phyloP scores from a whole-genome alignment of 2,888 invertebrate genomes.

The Buathra laborator region DNA sequence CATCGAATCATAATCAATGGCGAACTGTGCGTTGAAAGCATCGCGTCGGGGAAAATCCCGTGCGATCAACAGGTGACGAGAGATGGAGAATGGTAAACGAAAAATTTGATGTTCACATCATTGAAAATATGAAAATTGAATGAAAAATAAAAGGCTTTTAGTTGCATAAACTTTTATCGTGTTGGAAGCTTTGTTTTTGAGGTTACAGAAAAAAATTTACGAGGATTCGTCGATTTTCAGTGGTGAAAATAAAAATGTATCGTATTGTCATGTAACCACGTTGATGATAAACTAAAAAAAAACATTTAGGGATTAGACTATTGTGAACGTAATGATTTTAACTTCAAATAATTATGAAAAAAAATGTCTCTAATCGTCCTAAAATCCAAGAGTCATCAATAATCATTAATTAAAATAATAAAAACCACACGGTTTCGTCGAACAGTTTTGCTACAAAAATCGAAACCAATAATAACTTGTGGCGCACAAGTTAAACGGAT shows the following conservation, averaged over 20 bases:
- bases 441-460: too few species aligned
- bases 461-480: not conserved
- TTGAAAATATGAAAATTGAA: not conserved
- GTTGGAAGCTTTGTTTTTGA: too few species aligned
- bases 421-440: too few species aligned
- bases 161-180: not conserved
- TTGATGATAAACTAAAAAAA: too few species aligned
- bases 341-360: not conserved
- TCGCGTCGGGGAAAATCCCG: slow-evolving; percentile 24
- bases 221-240: not conserved
- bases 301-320: too few species aligned
- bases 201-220: not conserved
- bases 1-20: slow-evolving; percentile 45
- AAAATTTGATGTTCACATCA: not conserved
- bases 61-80: slow-evolving; percentile 61
- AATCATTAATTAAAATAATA: too few species aligned
- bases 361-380: not conserved
- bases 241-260: not conserved
- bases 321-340: not conserved
- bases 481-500: not conserved
- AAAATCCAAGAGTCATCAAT: too few species aligned
- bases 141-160: not conserved
- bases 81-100: slow-evolving; percentile 11
- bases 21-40: slow-evolving; percentile 1
- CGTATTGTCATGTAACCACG: too few species aligned